Conservation (phyloP, 2,888 invertebrate genomes). For the Balanococcus diminutus region DNA sequence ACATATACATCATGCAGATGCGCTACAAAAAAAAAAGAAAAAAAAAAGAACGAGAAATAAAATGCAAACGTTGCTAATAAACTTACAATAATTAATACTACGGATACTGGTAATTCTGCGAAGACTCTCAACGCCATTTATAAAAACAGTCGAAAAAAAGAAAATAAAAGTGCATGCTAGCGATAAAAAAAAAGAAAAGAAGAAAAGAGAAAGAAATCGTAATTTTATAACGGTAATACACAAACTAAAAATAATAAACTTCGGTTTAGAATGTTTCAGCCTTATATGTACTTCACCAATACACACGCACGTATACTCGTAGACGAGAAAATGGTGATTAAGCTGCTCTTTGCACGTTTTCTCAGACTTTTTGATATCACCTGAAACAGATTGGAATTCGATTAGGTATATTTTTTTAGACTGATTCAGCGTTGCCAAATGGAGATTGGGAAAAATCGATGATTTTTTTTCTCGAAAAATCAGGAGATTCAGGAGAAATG, state of each 20-base stretch:
- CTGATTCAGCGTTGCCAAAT: no score
- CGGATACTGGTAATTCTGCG: slow-evolving; percentile 28
- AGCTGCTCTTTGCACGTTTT: slow-evolving; percentile 19
- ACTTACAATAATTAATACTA: slow-evolving; percentile 23
- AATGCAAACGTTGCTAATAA: slow-evolving; percentile 32
- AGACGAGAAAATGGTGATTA: slow-evolving; percentile 14
- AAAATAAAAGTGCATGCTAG: not conserved
- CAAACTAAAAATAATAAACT: slow-evolving; percentile 31
- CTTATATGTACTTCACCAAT: slow-evolving; percentile 51
- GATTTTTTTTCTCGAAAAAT: no score
- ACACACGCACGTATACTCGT: slow-evolving; percentile 1
- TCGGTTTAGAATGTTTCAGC: slow-evolving; percentile 45
- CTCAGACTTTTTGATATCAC: slow-evolving; percentile 38
- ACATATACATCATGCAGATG: slow-evolving; percentile 1
- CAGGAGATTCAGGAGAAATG: no score
- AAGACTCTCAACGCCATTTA: not conserved
- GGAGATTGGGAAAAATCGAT: no score
- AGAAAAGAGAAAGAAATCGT: not conserved
- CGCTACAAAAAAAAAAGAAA: slow-evolving; percentile 1
- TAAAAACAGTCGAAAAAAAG: slow-evolving; percentile 8
- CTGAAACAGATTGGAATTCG: no score
- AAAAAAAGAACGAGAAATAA: not conserved
- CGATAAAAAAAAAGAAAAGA: slow-evolving; percentile 26
- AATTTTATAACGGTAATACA: slow-evolving; percentile 39
- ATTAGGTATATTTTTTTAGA: no score